Evolutionary conservation across 2,888 invertebrate species (phyloP).

Genomic region (Watsonalla binaria): DNA sequence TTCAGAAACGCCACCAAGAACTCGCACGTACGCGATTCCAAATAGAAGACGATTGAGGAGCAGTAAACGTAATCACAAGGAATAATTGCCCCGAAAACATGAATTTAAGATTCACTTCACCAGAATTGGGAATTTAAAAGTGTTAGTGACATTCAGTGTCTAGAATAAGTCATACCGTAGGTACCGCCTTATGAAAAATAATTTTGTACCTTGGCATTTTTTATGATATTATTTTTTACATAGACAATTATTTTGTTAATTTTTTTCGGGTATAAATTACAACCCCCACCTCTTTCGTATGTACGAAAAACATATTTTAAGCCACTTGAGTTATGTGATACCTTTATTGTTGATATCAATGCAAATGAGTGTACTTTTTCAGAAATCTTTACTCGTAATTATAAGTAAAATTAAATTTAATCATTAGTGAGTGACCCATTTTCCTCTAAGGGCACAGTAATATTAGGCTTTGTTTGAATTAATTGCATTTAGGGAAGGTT

Average conservation of each 20-base stretch:
- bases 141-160: conserved; percentile 2
- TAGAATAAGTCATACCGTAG: not conserved
- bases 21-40: conserved; percentile 24
- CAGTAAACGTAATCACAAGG: conserved; percentile 43
- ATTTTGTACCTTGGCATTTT: not conserved
- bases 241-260: conserved; percentile 1
- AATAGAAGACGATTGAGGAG: conserved; percentile 51
- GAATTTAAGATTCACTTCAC: not conserved
- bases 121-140: conserved; percentile 3
- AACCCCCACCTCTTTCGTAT: not conserved
- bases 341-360: not conserved
- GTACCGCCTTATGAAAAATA: not conserved
- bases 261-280: not conserved
- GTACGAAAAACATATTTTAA: not conserved
- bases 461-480: conserved; percentile 14
- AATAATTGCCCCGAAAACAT: conserved; percentile 13
- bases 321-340: not conserved
- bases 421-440: not conserved
- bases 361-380: not conserved
- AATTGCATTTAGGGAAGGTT: conserved; percentile 23
- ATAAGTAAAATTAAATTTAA: not conserved
- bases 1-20: conserved; percentile 43
- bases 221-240: not conserved
- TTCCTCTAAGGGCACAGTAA: not conserved
- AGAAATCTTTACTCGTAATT: not conserved